These are phyloP conservation scores for Gymnocephalus cernua DNA, from an alignment of 2,113 vertebrate species.

Conservation along the genomic window DNA sequence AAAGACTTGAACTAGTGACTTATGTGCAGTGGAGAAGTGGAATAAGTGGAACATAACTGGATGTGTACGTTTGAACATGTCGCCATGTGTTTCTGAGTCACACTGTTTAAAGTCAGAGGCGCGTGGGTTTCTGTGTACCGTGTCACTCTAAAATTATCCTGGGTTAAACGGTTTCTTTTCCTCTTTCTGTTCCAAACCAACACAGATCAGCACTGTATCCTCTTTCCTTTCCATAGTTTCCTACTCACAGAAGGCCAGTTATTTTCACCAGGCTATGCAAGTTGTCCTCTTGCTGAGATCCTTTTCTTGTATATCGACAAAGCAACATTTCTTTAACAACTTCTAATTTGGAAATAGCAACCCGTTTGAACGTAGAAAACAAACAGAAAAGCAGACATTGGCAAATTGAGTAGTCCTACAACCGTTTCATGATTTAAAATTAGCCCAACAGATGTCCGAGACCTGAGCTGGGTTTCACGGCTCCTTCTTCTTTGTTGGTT, in stretches of 20 bases:
- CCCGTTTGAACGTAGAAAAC: neutral
- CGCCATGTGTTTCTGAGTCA: slow-evolving; percentile 49
- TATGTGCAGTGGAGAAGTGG: neutral
- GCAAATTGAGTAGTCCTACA: neutral
- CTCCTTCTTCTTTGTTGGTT: neutral
- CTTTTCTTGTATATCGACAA: neutral
- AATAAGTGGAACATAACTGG: slow-evolving; percentile 8
- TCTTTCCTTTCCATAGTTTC: neutral
- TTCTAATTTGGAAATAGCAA: neutral
- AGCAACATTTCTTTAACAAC: neutral
- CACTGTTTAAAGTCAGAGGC: slow-evolving; percentile 26
- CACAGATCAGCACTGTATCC: neutral
- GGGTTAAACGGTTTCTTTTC: neutral
- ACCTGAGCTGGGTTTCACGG: neutral
- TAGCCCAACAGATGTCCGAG: neutral
- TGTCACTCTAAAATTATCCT: slow-evolving; percentile 44
- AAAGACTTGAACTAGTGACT: neutral
- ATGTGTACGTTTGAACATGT: slow-evolving; percentile 18
- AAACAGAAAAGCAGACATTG: neutral
- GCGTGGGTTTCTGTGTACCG: slow-evolving; percentile 19
- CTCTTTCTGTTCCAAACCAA: neutral
- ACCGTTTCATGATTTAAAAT: neutral
- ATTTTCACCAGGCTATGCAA: neutral
- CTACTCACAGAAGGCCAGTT: neutral
- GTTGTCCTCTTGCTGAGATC: neutral